Conservation (phyloP, 2,113 vertebrate species). For the Nycticebus coucang region DNA sequence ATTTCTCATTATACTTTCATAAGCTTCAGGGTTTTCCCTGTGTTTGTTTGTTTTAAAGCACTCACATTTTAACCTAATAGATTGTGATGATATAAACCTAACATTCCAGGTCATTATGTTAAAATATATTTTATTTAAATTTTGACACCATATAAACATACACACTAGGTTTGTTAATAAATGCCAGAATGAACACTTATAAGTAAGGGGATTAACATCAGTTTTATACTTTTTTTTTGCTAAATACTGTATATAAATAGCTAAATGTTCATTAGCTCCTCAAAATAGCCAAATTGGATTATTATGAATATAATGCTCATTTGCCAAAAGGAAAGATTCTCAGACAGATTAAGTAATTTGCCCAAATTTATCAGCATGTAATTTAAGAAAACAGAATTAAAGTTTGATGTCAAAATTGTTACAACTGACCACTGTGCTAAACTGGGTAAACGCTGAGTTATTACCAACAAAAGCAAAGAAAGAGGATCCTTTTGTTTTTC, state of each 20-base stretch:
- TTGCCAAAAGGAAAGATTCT: background rate
- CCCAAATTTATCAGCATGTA: background rate
- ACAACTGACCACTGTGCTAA: background rate
- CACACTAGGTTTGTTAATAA: background rate
- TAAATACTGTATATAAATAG: background rate
- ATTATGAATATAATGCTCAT: background rate
- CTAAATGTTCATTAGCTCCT: background rate
- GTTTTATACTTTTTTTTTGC: background rate
- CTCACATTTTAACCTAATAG: constrained; percentile 77
- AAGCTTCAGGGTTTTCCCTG: constrained; percentile 52
- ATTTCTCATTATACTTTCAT: constrained; percentile 82
- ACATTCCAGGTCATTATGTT: constrained; percentile 67
- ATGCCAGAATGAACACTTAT: background rate
- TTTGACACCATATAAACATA: background rate
- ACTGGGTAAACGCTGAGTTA: background rate
- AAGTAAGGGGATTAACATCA: background rate
- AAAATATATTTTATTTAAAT: constrained; percentile 76
- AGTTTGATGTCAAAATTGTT: background rate
- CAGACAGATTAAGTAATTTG: background rate
- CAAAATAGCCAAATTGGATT: background rate
- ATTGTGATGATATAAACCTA: constrained; percentile 74
- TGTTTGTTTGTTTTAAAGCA: constrained; percentile 66
- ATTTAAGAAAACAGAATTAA: background rate
- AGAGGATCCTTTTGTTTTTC: background rate
- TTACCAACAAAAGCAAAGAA: background rate